Evolutionary conservation across 2,797 vertebrate genomes (phyloP).

Genomic region (Sphenopsis melanotis): DNA sequence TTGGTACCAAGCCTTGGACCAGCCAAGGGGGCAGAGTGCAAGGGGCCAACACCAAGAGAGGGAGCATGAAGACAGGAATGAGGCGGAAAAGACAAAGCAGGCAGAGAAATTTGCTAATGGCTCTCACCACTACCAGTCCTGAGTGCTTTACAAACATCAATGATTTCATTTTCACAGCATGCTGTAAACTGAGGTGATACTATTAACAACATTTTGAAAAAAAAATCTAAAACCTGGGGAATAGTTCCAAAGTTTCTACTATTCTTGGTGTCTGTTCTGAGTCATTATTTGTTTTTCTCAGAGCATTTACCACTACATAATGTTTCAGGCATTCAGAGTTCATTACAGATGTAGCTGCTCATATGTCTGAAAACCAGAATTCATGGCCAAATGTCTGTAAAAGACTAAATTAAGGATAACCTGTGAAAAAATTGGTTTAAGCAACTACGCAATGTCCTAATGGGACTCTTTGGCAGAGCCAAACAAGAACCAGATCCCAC

Average conservation of each 20-base stretch:
- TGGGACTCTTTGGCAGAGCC: background rate
- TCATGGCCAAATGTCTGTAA: background rate
- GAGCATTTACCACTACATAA: background rate
- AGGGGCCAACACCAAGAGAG: background rate
- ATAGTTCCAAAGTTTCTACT: background rate
- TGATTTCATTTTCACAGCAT: background rate
- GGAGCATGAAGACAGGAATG: background rate
- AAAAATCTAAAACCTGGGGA: background rate
- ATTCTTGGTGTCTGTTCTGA: background rate
- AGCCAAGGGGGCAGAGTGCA: rapidly evolving
- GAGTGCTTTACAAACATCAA: background rate
- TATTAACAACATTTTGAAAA: background rate
- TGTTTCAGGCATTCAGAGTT: background rate
- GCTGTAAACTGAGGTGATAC: background rate
- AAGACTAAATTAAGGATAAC: background rate
- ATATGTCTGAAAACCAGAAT: background rate
- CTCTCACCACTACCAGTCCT: background rate
- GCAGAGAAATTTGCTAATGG: background rate
- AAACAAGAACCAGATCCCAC: background rate
- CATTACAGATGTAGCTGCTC: background rate
- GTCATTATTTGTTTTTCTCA: background rate
- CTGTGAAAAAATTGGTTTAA: background rate
- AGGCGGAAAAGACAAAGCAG: background rate
- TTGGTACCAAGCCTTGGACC: background rate
- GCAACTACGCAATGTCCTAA: rapidly evolving